Evolutionary conservation across 64 coral and sea anemone genomes (phyloP).

Genomic region (Cladopsammia gracilis): DNA sequence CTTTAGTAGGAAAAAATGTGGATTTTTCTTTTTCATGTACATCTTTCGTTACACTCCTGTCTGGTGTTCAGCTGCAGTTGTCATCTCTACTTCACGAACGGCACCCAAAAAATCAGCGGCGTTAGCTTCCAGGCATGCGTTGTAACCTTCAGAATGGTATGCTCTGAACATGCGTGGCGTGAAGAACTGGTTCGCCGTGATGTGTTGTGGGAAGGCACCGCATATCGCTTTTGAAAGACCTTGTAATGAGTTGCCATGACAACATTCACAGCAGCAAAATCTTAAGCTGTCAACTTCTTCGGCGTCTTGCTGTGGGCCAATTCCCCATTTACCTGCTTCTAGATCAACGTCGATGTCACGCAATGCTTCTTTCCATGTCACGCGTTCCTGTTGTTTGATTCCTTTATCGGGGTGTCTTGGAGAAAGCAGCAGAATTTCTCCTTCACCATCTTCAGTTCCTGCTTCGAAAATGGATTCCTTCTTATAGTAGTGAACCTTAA

Average conservation of each 20-base stretch:
- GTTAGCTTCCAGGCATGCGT: constrained; percentile 80
- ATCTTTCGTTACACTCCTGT: background rate
- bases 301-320: constrained; percentile 51
- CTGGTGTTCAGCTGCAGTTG: background rate
- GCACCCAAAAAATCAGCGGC: constrained; percentile 74
- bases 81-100: background rate
- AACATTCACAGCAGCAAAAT: constrained; percentile 79
- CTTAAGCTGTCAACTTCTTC: constrained; percentile 68
- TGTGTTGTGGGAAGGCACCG: constrained; percentile 66
- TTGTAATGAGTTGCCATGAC: constrained; percentile 53
- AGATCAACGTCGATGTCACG: constrained; percentile 60
- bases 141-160: constrained; percentile 83
- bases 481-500: constrained; percentile 4
- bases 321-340: constrained; percentile 51
- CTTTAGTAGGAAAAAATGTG: no score
- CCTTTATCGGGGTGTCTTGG: background rate
- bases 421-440: constrained; percentile 28
- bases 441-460: constrained; percentile 5
- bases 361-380: constrained; percentile 62
- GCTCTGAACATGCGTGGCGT: constrained; percentile 82
- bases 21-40: no score
- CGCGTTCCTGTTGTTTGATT: background rate
- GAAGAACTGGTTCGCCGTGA: constrained; percentile 78
- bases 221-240: constrained; percentile 28
- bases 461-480: background rate